Conservation (phyloP, 2,797 vertebrate genomes). For the Lateolabrax maculatus region DNA sequence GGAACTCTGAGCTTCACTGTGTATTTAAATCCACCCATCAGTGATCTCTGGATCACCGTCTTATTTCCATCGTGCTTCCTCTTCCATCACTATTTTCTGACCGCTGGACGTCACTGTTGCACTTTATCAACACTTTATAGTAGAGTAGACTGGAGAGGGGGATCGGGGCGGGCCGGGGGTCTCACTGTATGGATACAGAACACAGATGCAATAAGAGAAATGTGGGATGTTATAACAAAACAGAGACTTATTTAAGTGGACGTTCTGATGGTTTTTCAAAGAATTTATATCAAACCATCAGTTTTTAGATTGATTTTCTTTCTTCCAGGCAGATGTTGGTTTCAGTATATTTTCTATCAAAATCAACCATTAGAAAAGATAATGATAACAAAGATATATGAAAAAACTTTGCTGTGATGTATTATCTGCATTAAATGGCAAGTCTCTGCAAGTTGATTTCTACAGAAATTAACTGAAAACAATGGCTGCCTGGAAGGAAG, state of each 20-base stretch:
- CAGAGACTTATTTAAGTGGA: neutral
- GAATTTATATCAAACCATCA: too few species aligned
- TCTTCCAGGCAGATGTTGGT: neutral
- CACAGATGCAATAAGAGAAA: slow-evolving; percentile 68
- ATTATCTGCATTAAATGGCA: neutral
- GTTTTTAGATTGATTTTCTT: neutral
- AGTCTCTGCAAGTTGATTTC: neutral
- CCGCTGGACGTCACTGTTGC: slow-evolving; percentile 74
- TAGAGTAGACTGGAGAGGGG: slow-evolving; percentile 19
- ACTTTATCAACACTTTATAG: slow-evolving; percentile 81
- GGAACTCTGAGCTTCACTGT: neutral
- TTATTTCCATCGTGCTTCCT: slow-evolving; percentile 47
- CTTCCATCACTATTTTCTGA: slow-evolving; percentile 41
- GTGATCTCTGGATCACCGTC: neutral
- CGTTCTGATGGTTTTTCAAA: neutral
- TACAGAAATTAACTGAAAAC: neutral
- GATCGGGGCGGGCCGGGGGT: neutral
- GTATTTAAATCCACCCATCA: neutral
- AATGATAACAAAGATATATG: neutral
- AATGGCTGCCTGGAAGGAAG: neutral
- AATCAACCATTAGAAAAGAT: neutral
- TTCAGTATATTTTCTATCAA: neutral
- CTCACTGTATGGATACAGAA: slow-evolving; percentile 44
- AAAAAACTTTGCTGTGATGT: neutral
- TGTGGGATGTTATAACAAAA: neutral